Base-by-base conservation (phyloP, 2,113 vertebrate species). In the Pogona vitticeps region DNA sequence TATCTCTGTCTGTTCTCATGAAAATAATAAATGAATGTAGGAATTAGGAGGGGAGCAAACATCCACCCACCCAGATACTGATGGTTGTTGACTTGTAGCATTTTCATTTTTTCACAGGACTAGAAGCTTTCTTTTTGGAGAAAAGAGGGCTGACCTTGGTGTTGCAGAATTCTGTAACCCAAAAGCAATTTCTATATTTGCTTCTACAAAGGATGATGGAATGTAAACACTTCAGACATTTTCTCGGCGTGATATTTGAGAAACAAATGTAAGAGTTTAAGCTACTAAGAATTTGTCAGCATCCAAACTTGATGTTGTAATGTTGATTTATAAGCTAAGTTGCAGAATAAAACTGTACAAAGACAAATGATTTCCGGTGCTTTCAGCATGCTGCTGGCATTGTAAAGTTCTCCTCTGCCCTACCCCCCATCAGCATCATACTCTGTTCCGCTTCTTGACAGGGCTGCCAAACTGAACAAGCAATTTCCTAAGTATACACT, bases 381-480 rank as follows among this genome's bases (percentile, higher is more conserved):
- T 84, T 63, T 84, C 38, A 58, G n/a, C n/a, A 38, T 40, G 8
- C 70, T 75, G 33, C 14, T 18, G 61, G 79, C 2, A 40, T 91
- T 90, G 9, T 40, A 63, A 77, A 86, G 21, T 31, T 85, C 89
- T 82, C 52, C 82, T 58, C 58, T 1, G 1, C 65, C n/a, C n/a
- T n/a, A n/a, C n/a, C n/a, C n/a, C n/a, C n/a, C 72, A 76, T 79
- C 86, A 90, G 79, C 82, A 71, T 80, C 85, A 86, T 58, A 17
- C 71, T 56, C 76, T 83, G 80, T 46, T 20, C 38, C 89, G 36
- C 18, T 88, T 18, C 75, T 33, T 90, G 80, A 59, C 82, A 88
- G 88, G 40, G 36, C 31, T 86, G 85, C 82, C 75, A 78, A 78
- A 88, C 77, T 36, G 12, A 17, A 58, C 33, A 65, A 89, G 78